phyloP scores from a whole-genome alignment of 2,113 vertebrate species.

The Bostrychus sinensis region DNA sequence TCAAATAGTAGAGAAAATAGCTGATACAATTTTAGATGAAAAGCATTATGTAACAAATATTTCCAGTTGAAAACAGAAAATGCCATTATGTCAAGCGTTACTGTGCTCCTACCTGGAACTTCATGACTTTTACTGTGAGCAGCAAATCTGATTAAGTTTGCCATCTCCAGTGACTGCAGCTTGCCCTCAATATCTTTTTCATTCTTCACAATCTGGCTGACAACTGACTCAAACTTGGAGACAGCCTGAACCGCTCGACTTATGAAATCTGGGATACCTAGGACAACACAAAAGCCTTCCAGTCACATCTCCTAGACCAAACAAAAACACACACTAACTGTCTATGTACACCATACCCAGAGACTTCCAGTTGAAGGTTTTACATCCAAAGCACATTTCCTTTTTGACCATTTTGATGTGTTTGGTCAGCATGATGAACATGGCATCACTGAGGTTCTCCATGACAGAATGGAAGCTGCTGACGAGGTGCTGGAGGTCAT shows the following conservation, averaged over 20 bases:
- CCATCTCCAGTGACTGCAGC: conserved; percentile 80
- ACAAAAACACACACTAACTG: neutral
- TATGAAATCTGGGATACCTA: conserved; percentile 88
- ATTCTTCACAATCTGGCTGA: conserved; percentile 86
- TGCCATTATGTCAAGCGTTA: too few species aligned
- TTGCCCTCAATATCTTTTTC: conserved; percentile 82
- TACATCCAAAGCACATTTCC: conserved; percentile 81
- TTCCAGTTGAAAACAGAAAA: too few species aligned
- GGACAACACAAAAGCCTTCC: neutral
- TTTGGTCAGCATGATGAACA: conserved; percentile 79
- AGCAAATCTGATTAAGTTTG: conserved; percentile 87
- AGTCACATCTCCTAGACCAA: neutral
- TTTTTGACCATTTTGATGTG: conserved; percentile 77
- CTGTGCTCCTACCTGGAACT: conserved; percentile 81
- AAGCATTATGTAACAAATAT: too few species aligned
- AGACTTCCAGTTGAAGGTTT: conserved; percentile 87
- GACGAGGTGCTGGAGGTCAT: conserved; percentile 77
- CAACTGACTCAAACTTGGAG: conserved; percentile 85
- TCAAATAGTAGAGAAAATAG: too few species aligned
- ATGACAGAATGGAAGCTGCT: conserved; percentile 79
- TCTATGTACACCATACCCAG: conserved; percentile 84
- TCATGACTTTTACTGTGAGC: conserved; percentile 55
- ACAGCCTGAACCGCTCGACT: conserved; percentile 74
- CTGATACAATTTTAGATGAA: too few species aligned
- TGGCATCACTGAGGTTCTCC: conserved; percentile 79